phyloP scores from a whole-genome alignment of 2,888 invertebrate genomes.

The Formica aserva region DNA sequence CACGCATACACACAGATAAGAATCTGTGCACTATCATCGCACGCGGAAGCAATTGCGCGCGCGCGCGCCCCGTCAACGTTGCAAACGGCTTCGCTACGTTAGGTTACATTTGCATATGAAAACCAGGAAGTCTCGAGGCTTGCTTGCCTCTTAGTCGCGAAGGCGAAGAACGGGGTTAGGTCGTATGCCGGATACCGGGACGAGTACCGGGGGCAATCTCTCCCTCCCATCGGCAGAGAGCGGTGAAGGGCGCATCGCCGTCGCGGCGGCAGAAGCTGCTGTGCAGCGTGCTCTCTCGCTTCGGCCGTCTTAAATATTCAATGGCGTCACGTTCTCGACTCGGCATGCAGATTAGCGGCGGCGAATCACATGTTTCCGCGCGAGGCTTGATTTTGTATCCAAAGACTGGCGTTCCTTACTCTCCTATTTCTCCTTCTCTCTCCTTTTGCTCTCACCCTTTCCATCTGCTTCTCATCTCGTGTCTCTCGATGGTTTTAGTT shows the following conservation, averaged over 20 bases:
- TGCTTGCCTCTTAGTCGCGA: constrained; percentile 79
- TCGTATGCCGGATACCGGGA: constrained; percentile 68
- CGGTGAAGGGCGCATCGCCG: constrained; percentile 27
- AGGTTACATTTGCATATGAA: constrained; percentile 84
- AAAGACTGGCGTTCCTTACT: constrained; percentile 54
- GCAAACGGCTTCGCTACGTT: constrained; percentile 74
- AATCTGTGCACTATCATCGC: constrained; percentile 72
- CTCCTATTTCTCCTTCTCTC: constrained; percentile 39
- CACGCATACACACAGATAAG: constrained; percentile 16
- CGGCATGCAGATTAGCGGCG: constrained; percentile 83
- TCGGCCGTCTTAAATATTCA: constrained; percentile 84
- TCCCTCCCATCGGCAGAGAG: neutral
- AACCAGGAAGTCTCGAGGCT: constrained; percentile 83
- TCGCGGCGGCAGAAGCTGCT: constrained; percentile 60
- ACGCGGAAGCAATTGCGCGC: neutral
- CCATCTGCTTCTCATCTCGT: neutral
- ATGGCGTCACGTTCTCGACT: constrained; percentile 83
- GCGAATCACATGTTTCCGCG: constrained; percentile 82
- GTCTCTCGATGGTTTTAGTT: constrained; percentile 51
- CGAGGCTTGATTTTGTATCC: constrained; percentile 80
- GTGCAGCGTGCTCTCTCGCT: constrained; percentile 57
- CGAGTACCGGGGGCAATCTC: constrained; percentile 40
- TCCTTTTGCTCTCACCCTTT: neutral
- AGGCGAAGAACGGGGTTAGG: constrained; percentile 78
- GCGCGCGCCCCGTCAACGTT: constrained; percentile 62